Percentiles rank a stretch among this genome's conserved stretches.
These are phyloP conservation scores for Ammospiza nelsoni DNA, from an alignment of 2,113 vertebrate species.

Conservation along the genomic window DNA sequence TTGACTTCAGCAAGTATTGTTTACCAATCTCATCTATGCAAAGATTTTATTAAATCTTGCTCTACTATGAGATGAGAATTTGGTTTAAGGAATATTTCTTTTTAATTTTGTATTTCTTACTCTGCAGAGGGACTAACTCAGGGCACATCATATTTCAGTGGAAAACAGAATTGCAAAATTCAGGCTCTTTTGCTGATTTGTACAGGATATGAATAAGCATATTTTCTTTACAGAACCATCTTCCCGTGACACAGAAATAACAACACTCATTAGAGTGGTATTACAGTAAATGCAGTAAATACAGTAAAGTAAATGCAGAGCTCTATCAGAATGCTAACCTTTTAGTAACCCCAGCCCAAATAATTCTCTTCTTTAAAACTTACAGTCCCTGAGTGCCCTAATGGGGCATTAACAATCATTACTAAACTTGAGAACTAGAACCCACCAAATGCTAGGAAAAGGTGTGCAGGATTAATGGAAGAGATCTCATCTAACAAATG, in stretches of 20 bases:
- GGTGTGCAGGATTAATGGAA: neutral
- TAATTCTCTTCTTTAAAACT: neutral
- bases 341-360: neutral
- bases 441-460: neutral
- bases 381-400: neutral
- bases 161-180: neutral
- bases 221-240: neutral
- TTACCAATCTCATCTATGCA: neutral
- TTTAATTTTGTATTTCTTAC: neutral
- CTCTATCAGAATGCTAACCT: neutral
- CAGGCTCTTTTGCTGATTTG: neutral
- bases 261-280: neutral
- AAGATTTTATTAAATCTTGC: neutral
- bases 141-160: neutral
- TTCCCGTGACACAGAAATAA: neutral
- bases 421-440: neutral
- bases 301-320: neutral
- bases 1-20: neutral
- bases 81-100: neutral
- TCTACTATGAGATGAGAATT: neutral
- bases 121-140: neutral
- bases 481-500: neutral
- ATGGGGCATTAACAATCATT: neutral
- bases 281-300: neutral
- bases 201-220: slow-evolving; percentile 24